These are phyloP conservation scores for Sitodiplosis mosellana DNA, from an alignment of 1,140 invertebrate species.

Conservation along the genomic window DNA sequence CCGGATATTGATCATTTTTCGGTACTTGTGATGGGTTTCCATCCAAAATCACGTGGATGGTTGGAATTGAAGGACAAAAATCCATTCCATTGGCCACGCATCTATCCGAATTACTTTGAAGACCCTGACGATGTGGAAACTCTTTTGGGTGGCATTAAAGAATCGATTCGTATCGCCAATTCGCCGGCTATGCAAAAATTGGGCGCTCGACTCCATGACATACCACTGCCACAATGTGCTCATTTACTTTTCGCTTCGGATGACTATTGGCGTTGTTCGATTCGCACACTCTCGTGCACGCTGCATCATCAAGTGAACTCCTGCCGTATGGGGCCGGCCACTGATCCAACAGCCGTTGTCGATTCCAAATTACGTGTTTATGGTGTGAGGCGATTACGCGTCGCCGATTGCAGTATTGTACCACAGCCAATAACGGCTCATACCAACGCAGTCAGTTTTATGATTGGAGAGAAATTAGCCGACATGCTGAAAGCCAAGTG, in stretches of 20 bases:
- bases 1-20: conserved; percentile 35
- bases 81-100: conserved; percentile 49
- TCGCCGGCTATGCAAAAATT: conserved; percentile 40
- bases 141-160: conserved; percentile 44
- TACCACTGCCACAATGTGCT: conserved; percentile 37
- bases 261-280: conserved; percentile 55
- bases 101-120: conserved; percentile 56
- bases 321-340: conserved; percentile 53
- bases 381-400: conserved; percentile 46
- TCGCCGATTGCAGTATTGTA: conserved; percentile 60
- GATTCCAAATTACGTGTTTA: conserved; percentile 48
- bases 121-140: conserved; percentile 44
- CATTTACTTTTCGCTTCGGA: conserved; percentile 33
- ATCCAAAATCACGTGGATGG: conserved; percentile 53
- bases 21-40: conserved; percentile 48
- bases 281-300: conserved; percentile 36
- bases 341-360: conserved; percentile 50
- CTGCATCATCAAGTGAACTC: conserved; percentile 54
- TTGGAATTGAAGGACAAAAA: conserved; percentile 45
- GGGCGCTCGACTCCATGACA: conserved; percentile 31
- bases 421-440: conserved; percentile 51
- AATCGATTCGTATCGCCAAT: conserved; percentile 34
- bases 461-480: conserved; percentile 75
- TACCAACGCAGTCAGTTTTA: conserved; percentile 50
- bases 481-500: conserved; percentile 54